Evolutionary conservation across 2,113 vertebrate species (phyloP).

Genomic region (Neolamprologus cancellatus): DNA sequence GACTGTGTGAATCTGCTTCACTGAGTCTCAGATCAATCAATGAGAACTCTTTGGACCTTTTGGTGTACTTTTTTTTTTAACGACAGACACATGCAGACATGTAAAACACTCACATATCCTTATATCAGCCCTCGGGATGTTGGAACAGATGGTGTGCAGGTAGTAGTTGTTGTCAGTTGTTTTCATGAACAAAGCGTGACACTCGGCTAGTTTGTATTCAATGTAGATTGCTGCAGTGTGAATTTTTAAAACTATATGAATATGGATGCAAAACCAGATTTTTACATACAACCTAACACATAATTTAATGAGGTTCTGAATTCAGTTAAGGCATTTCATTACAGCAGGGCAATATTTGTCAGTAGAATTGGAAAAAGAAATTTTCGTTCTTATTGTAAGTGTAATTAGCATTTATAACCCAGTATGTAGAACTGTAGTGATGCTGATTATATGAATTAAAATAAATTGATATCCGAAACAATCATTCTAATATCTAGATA

Average conservation of each 20-base stretch:
- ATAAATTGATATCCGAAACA: not conserved
- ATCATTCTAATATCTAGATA: not conserved
- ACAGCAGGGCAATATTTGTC: not conserved
- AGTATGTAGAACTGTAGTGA: not conserved
- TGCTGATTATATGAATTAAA: not conserved
- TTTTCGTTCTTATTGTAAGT: rapidly evolving
- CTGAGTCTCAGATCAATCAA: not conserved
- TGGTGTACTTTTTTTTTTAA: not conserved
- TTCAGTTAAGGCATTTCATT: not conserved
- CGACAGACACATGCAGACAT: not conserved
- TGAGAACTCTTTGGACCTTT: not conserved
- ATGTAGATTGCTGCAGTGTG: not conserved
- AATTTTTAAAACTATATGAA: not conserved
- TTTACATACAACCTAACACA: not conserved
- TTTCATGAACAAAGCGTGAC: not conserved
- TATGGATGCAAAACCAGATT: not conserved
- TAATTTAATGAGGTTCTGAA: not conserved
- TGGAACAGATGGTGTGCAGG: constrained; percentile 1
- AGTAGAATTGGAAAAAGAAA: not conserved
- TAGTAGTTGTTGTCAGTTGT: not conserved
- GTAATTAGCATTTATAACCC: not conserved
- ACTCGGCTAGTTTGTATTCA: not conserved
- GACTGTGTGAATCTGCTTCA: not conserved
- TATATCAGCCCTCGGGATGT: not conserved
- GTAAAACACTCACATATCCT: not conserved